These are phyloP conservation scores for Drosophila paucipuncta DNA, from an alignment of 2,888 invertebrate genomes.

Conservation along the genomic window DNA sequence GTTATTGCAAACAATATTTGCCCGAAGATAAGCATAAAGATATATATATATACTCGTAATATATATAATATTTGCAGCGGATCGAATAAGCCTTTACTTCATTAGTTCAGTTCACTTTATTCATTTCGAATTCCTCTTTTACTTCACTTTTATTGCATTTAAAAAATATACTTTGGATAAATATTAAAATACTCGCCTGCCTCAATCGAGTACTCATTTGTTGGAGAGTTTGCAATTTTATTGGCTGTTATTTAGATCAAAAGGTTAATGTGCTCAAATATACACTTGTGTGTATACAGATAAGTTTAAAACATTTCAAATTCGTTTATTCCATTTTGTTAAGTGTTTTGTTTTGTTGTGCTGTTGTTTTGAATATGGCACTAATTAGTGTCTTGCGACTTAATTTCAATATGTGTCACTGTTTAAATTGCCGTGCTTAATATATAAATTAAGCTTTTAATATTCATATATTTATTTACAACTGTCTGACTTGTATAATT, in stretches of 20 bases:
- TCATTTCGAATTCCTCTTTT: background rate
- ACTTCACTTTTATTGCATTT: background rate
- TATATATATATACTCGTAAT: too few species aligned
- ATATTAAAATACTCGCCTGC: background rate
- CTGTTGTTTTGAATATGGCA: background rate
- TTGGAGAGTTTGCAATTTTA: background rate
- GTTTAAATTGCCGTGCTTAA: background rate
- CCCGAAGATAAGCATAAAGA: slow-evolving; percentile 23
- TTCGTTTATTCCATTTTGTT: background rate
- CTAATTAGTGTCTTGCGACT: background rate
- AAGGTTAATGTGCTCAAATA: background rate
- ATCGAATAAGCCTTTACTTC: background rate
- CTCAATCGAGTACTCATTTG: background rate
- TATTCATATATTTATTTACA: background rate
- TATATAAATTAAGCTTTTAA: background rate
- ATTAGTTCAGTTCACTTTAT: background rate
- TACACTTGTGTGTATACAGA: background rate
- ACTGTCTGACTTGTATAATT: background rate
- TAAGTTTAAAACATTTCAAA: background rate
- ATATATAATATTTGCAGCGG: background rate
- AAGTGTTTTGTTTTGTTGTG: background rate
- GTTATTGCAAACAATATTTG: slow-evolving; percentile 6
- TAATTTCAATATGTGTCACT: background rate
- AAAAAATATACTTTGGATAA: background rate
- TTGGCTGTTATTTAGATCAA: background rate